Base-by-base conservation (phyloP, 2,113 vertebrate species). In the Calyptomena viridis region DNA sequence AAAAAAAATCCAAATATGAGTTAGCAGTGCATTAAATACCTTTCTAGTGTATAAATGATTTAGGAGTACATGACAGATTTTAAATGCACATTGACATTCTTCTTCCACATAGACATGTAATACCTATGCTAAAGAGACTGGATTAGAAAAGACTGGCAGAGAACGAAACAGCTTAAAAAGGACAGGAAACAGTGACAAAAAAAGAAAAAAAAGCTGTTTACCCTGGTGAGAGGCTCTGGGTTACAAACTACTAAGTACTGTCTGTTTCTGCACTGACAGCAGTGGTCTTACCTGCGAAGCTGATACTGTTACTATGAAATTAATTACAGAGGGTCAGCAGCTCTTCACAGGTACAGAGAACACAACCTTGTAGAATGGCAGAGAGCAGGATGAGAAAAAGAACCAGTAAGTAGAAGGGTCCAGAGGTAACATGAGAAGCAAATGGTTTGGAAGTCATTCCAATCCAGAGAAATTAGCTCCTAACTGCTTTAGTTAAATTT, bases 11-110 rank as follows among this genome's bases (percentile, higher is more conserved):
- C 73, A 93, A 95, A 91, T 95, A 73, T 47, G 75, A 88, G 59
- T 89, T 94, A 96, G 89, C 91, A 94, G 87, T 94, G 79, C 82
- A 90, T 95, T 94, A 96, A 96, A 88, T 95, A 91, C 75, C 91
- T 95, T 94, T 93, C 90, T 93, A 76, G 39, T 73, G 31, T 88
- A 85, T 91, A 94, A 94, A 91, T 96, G 55, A 95, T 87, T 95
- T 93, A 95, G 73, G 59, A 89, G 68, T 91, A 90, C 82, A 55
- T 89, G 91, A 83, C 91, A 94, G 91, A 42, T 80, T 85, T 93
- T 90, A 93, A 94, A 97, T 90, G 75, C 79, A n/a, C 42, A 1
- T 52, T 96, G 95, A 86, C 92, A 44, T 93, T 86, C 62, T 72
- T 66, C 72, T 84, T 86, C 71, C 67, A 55, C 3, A 0, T 37